Evolutionary conservation across 2,888 invertebrate genomes (phyloP), one percentile per base, ranked within the genome.

Genomic region (Macrostomum cliftonense): DNA sequence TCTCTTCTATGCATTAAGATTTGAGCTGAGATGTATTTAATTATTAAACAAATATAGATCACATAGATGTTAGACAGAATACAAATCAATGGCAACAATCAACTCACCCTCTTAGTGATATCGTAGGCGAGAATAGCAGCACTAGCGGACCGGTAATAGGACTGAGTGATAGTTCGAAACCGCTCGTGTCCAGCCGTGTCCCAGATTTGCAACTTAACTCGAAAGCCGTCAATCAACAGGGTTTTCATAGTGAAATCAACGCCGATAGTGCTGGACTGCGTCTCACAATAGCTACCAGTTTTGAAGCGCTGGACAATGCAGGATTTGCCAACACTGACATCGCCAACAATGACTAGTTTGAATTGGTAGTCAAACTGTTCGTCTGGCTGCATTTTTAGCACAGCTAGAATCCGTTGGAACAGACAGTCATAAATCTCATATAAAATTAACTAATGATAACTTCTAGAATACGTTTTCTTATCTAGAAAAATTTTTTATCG

Each of bases 211-310:
- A 85, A 75, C 80, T 93, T 93, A 59, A 91, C 83, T 75, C 82
- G 81, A 72, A 91, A 89, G 47, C 83, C 85, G 69, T 91, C 89
- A 43, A 91, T 81, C 57, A 82, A 77, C 40, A 93, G 78, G 47
- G 89, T 89, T 78, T 91, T 91, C 89, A 91, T 91, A 53, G 88
- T 88, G 75, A 93, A 93, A 73, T 93, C 91, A 50, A 93, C 91
- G 55, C 91, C 91, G 65, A 93, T 93, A 45, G 93, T 93, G 67
- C 85, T 89, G 52, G 88, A 87, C 73, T 91, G 88, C 54, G 63
- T 61, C 55, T 91, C 89, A 57, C 88, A 81, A 66, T 85, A 93
- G 60, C 85, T 87, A 52, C 91, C 91, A 53, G 87, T 86, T 71
- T 87, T 87, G 71, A 93, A 83, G 58, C 91, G 78, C 72, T 89